Percentiles rank a stretch among this genome's conserved stretches.
phyloP scores from a whole-genome alignment of 2,113 vertebrate genomes.

The Oplegnathus fasciatus region DNA sequence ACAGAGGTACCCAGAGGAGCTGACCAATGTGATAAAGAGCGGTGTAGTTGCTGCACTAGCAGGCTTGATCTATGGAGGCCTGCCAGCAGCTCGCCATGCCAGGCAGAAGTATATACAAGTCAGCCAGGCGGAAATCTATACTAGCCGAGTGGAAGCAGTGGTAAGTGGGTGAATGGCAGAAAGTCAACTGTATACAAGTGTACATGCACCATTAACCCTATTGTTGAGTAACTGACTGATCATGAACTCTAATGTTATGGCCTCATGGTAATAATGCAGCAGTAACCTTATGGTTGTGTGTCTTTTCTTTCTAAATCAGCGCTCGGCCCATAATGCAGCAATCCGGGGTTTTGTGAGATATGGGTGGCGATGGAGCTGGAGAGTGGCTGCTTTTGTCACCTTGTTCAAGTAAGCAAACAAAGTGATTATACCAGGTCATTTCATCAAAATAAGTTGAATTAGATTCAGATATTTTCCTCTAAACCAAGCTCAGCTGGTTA shows the following conservation, averaged over 20 bases:
- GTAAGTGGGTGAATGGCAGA: constrained; percentile 77
- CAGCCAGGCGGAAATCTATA: constrained; percentile 90
- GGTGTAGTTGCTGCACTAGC: constrained; percentile 77
- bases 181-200: background rate
- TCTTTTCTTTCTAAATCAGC: constrained; percentile 78
- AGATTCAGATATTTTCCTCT: background rate
- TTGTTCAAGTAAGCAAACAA: constrained; percentile 90
- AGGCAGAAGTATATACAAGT: constrained; percentile 87
- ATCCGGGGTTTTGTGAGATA: constrained; percentile 92
- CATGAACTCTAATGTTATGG: too few species aligned
- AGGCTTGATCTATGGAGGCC: constrained; percentile 91
- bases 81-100: constrained; percentile 89
- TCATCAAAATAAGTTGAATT: too few species aligned
- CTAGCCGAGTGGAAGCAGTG: constrained; percentile 89
- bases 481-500: background rate
- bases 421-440: too few species aligned
- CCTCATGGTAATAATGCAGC: background rate
- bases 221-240: background rate
- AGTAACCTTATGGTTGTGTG: background rate
- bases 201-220: too few species aligned
- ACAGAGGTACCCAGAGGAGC: constrained; percentile 85
- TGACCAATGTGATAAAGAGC: constrained; percentile 83
- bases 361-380: constrained; percentile 97
- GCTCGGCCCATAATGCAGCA: constrained; percentile 90
- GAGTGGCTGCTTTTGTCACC: constrained; percentile 88